phyloP scores from a whole-genome alignment of 2,888 invertebrate genomes.

The Opisthograptis luteolata region DNA sequence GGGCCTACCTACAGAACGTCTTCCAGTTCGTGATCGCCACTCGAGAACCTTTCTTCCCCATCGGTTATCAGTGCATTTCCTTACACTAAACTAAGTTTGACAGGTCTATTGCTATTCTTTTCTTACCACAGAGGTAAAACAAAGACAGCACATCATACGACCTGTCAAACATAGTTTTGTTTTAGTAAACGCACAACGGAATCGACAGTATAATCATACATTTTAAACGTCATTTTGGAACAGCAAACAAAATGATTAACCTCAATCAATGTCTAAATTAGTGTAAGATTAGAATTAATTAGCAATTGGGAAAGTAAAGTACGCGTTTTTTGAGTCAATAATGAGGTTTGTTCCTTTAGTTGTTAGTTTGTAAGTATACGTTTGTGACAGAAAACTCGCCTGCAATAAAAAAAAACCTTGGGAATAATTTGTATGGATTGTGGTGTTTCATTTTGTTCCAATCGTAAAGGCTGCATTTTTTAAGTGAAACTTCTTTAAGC shows the following conservation, averaged over 20 bases:
- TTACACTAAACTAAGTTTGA: too few species aligned
- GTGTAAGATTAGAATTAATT: conserved; percentile 14
- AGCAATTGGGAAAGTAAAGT: conserved; percentile 2
- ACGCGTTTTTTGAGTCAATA: conserved; percentile 14
- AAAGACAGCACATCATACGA: too few species aligned
- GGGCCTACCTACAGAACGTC: too few species aligned
- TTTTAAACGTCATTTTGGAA: conserved; percentile 16
- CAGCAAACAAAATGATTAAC: conserved; percentile 1
- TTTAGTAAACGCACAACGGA: too few species aligned
- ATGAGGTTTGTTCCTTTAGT: conserved; percentile 40
- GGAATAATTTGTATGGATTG: not conserved
- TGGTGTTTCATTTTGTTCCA: not conserved
- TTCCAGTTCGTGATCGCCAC: too few species aligned
- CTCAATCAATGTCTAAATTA: conserved; percentile 62
- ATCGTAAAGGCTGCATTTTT: not conserved
- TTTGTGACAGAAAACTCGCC: not conserved
- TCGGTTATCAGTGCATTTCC: too few species aligned
- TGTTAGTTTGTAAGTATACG: conserved; percentile 18
- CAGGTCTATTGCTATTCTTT: too few species aligned
- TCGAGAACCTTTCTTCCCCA: too few species aligned
- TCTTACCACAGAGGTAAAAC: too few species aligned
- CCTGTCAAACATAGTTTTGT: too few species aligned
- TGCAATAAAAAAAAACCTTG: not conserved
- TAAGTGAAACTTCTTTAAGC: too few species aligned
- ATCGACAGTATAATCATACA: too few species aligned